A percentile compares a stretch with the other conserved stretches of the same genome.
phyloP scores from a whole-genome alignment of 2,888 invertebrate species.

The Polymixis flavicincta region DNA sequence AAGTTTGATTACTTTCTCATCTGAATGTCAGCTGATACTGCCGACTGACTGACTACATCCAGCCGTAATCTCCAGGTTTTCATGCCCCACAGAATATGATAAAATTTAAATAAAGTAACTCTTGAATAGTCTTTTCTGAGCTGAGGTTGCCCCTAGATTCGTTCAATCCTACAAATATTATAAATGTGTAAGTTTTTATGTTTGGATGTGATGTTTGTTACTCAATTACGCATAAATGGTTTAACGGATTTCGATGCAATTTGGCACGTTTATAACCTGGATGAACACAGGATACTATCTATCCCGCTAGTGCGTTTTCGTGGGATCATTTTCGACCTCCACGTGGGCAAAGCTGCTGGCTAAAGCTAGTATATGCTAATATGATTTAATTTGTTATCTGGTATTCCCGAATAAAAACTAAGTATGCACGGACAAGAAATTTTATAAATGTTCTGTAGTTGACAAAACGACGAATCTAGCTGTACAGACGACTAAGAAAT shows the following conservation, averaged over 20 bases:
- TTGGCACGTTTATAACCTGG: too few species aligned
- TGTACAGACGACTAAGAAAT: constrained; percentile 19
- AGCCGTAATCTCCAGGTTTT: background rate
- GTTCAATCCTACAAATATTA: background rate
- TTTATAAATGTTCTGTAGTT: background rate
- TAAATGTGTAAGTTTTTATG: too few species aligned
- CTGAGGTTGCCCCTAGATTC: background rate
- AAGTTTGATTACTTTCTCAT: background rate
- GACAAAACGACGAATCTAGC: constrained; percentile 18
- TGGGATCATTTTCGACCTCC: too few species aligned
- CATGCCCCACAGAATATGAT: background rate
- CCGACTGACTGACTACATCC: background rate
- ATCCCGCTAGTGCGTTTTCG: too few species aligned
- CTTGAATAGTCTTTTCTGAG: background rate
- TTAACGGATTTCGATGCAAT: too few species aligned
- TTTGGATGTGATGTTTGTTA: too few species aligned
- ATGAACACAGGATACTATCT: too few species aligned
- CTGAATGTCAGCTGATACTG: too few species aligned
- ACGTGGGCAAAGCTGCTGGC: too few species aligned
- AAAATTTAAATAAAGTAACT: background rate
- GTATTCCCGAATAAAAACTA: background rate
- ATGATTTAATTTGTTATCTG: too few species aligned
- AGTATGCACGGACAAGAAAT: background rate
- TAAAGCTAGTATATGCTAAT: too few species aligned
- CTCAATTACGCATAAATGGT: too few species aligned